Base-by-base conservation (phyloP, 2,888 invertebrate genomes). In the Cordilura impudica region DNA sequence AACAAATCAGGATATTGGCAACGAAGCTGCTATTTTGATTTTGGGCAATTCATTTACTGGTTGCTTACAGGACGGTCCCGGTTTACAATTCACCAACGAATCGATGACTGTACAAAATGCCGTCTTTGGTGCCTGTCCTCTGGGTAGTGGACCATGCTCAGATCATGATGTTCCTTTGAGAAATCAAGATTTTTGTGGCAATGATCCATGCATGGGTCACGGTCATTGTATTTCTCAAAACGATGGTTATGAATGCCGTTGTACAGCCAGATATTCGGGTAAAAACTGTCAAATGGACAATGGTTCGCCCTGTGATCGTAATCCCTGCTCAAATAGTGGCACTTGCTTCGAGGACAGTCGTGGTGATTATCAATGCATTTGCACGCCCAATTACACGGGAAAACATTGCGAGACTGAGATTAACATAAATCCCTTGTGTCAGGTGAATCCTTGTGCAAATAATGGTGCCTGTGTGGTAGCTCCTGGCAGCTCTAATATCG, bases 41-140 rank as follows among this genome's bases (percentile, higher is more conserved):
- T 93, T 97, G 79, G 96, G 96, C 56, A 94, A 94, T 87, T 93
- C 94, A 83, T 96, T 95, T 91, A 93, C 93, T 85, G 97, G 96
- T 81, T 97, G 97, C 89, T 92, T 97, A 78, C 92, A 94, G 84
- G 95, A 96, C 91, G 96, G 96, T 0, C 96, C 96, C n/a, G 95
- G 95, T 81, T 92, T 97, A 45, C 93, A 95, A 85, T 96, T 96
- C 89, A 93, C 94, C 87, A 89, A 92, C 16, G 91, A 92, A 81
- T 90, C 92, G 72, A 92, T 94, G 82, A 91, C 93, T 84, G 91
- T 92, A 61, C 92, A 92, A 83, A 94, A 94, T 86, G 95, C 95
- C 1, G 89, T 92, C 43, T 96, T 96, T 89, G 95, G 94, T 4
- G 89, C 91, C 51, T 97, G 97, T 87, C 95, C 96, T 0, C 91